These are phyloP conservation scores for Percina caprodes DNA, from an alignment of 2,113 vertebrate species.

Conservation along the genomic window DNA sequence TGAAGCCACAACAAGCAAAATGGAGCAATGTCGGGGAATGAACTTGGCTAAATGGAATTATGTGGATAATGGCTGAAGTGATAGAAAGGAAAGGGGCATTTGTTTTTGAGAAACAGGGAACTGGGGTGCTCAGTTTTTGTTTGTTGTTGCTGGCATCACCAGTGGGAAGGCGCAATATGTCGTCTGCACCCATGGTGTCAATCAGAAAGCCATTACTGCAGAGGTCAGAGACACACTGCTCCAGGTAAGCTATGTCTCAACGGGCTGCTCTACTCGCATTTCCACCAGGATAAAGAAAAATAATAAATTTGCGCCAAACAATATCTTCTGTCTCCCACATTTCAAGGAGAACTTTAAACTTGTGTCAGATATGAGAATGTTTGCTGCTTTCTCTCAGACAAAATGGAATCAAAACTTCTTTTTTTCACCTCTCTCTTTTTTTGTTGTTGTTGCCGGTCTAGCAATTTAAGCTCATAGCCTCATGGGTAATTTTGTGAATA, in stretches of 20 bases:
- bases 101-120: slow-evolving; percentile 6
- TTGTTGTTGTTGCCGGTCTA: slow-evolving; percentile 49
- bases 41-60: slow-evolving; percentile 29
- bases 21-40: slow-evolving; percentile 22
- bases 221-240: slow-evolving; percentile 74
- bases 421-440: background rate
- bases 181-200: slow-evolving; percentile 60
- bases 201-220: slow-evolving; percentile 78
- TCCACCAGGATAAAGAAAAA: slow-evolving; percentile 62
- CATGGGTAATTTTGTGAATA: slow-evolving; percentile 79
- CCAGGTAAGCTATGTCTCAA: slow-evolving; percentile 55
- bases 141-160: slow-evolving; percentile 41
- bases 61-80: background rate
- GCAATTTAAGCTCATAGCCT: slow-evolving; percentile 71
- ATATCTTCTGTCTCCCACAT: slow-evolving; percentile 50
- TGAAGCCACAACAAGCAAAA: slow-evolving; percentile 49
- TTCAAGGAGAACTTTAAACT: slow-evolving; percentile 69
- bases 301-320: slow-evolving; percentile 53
- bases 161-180: slow-evolving; percentile 37
- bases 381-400: slow-evolving; percentile 38
- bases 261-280: slow-evolving; percentile 43
- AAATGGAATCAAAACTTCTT: slow-evolving; percentile 62
- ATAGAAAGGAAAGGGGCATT: slow-evolving; percentile 6
- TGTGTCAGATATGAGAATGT: slow-evolving; percentile 57
- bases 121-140: slow-evolving; percentile 39